These are phyloP conservation scores for Struthidea cinerea DNA, from an alignment of 2,113 vertebrate species.

Conservation along the genomic window DNA sequence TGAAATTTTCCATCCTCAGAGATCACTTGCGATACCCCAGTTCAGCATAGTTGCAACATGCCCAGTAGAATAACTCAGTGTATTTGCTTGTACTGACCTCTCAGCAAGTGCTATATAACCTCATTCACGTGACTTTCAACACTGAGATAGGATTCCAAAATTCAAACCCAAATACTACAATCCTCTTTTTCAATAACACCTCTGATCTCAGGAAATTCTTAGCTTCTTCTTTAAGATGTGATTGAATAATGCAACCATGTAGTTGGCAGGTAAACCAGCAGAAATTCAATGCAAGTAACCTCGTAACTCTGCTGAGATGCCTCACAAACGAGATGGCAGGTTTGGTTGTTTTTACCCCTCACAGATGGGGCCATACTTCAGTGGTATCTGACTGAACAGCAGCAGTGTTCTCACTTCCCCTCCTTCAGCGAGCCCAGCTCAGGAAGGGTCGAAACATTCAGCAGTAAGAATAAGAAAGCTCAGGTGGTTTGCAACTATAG, in stretches of 20 bases:
- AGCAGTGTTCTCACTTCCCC: background rate
- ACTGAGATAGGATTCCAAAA: background rate
- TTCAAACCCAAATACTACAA: background rate
- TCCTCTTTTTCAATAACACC: background rate
- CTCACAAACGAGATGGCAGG: background rate
- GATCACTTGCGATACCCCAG: background rate
- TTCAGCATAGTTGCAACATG: rapidly evolving
- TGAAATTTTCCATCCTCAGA: background rate
- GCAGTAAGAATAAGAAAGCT: background rate
- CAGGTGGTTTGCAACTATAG: background rate
- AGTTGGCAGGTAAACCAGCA: background rate
- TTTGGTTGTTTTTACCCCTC: background rate
- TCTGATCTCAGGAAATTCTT: background rate
- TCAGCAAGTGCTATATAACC: background rate
- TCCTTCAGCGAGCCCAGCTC: background rate
- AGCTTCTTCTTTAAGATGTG: background rate
- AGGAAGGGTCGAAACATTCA: background rate
- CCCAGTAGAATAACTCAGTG: background rate
- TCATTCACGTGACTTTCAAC: background rate
- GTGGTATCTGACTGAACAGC: background rate
- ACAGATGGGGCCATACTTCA: background rate
- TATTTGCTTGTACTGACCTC: background rate
- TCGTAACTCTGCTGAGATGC: background rate
- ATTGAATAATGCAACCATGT: background rate
- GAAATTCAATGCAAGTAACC: background rate